Percentiles rank a stretch among this genome's conserved stretches.
Evolutionary conservation across 2,113 vertebrate genomes (phyloP).

Genomic region (Picathartes gymnocephalus): DNA sequence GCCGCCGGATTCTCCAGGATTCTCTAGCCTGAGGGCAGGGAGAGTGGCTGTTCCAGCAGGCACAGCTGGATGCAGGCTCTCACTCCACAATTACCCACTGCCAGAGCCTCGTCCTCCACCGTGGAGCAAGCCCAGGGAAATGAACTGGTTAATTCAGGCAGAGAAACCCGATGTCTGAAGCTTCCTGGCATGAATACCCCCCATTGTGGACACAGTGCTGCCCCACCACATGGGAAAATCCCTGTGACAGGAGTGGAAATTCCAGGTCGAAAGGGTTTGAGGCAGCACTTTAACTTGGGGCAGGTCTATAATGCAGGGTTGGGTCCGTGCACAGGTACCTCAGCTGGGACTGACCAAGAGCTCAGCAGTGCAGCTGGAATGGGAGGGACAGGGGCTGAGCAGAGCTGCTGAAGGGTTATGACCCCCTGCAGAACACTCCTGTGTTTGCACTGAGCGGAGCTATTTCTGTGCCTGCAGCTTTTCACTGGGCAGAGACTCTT

Average conservation of each 20-base stretch:
- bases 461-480: neutral
- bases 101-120: neutral
- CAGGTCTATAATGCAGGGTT: accelerated
- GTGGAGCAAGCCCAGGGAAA: neutral
- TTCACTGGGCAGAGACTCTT: neutral
- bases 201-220: neutral
- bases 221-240: slow-evolving; percentile 2
- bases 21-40: neutral
- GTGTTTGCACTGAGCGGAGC: neutral
- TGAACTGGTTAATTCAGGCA: neutral
- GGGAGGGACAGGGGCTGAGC: neutral
- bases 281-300: neutral
- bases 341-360: neutral
- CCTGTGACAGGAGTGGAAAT: slow-evolving; percentile 6
- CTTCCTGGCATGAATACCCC: neutral
- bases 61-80: neutral
- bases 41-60: neutral
- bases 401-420: neutral
- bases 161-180: neutral
- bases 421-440: neutral
- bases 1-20: neutral
- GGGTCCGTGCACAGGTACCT: neutral
- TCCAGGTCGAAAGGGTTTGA: neutral
- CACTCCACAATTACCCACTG: neutral
- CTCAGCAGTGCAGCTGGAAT: neutral